Evolutionary conservation across 2,113 vertebrate genomes (phyloP).

Genomic region (Fregata magnificens): DNA sequence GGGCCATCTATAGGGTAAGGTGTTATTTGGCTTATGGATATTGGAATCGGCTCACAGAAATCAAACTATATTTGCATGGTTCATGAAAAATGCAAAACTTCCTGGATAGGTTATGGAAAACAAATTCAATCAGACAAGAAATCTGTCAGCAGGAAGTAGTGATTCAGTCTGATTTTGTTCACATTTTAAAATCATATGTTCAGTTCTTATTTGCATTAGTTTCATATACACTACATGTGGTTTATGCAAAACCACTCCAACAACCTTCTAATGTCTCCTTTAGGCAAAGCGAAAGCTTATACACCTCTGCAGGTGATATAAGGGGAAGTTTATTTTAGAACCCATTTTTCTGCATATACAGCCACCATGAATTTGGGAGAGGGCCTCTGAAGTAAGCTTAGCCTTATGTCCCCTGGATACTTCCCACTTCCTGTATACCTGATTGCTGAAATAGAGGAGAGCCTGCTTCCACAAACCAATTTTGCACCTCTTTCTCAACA

Average conservation of each 20-base stretch:
- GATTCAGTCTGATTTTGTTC: background rate
- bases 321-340: background rate
- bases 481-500: background rate
- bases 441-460: background rate
- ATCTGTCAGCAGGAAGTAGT: background rate
- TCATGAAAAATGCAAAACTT: background rate
- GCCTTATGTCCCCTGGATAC: background rate
- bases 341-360: background rate
- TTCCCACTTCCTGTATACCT: background rate
- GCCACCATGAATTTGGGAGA: background rate
- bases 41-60: background rate
- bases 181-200: background rate
- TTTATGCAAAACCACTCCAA: background rate
- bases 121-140: background rate
- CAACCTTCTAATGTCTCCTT: background rate
- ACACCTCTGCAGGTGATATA: background rate
- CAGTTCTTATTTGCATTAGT: background rate
- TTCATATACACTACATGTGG: background rate
- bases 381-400: background rate
- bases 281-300: background rate
- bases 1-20: background rate
- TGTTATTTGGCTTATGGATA: background rate
- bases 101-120: background rate
- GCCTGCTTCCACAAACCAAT: background rate
- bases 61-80: background rate